Percentiles rank a stretch among this genome's conserved stretches.
These are phyloP conservation scores for Agrochola litura DNA, from an alignment of 2,888 invertebrate species.

Conservation along the genomic window DNA sequence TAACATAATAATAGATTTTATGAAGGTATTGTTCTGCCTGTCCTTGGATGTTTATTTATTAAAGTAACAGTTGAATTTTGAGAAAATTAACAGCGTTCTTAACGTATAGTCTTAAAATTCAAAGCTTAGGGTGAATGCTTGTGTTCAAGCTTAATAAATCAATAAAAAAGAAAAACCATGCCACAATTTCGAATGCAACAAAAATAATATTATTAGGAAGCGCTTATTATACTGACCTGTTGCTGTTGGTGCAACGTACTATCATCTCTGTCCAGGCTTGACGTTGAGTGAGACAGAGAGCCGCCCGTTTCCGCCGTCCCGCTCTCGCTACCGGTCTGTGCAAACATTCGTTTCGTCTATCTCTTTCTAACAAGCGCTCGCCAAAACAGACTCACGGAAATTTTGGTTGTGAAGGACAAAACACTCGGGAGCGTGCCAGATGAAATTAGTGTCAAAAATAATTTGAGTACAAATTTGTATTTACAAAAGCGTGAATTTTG, in stretches of 20 bases:
- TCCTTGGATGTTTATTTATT: not conserved
- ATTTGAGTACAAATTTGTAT: slow-evolving; percentile 34
- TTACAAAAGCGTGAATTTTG: slow-evolving; percentile 44
- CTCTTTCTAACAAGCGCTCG: slow-evolving; percentile 76
- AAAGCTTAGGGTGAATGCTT: slow-evolving; percentile 13
- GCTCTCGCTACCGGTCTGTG: slow-evolving; percentile 90
- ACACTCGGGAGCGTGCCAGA: slow-evolving; percentile 46
- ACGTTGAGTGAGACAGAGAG: slow-evolving; percentile 95
- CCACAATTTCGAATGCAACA: slow-evolving; percentile 30
- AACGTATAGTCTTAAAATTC: not conserved
- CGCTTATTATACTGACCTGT: slow-evolving; percentile 83
- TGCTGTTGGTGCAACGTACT: slow-evolving; percentile 87
- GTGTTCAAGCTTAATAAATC: slow-evolving; percentile 7
- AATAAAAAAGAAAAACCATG: slow-evolving; percentile 22
- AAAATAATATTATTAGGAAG: slow-evolving; percentile 15
- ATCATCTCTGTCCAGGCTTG: slow-evolving; percentile 97
- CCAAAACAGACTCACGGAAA: slow-evolving; percentile 41
- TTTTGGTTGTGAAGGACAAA: slow-evolving; percentile 41
- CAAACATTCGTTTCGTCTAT: slow-evolving; percentile 76
- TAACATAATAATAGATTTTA: not conserved
- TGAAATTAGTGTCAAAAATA: slow-evolving; percentile 21
- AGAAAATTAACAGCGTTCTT: not conserved
- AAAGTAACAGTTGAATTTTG: not conserved
- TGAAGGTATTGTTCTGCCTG: not conserved
- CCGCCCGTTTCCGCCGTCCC: slow-evolving; percentile 91